Conservation (phyloP, 2,797 vertebrate species). For the Labeo calbasu region DNA sequence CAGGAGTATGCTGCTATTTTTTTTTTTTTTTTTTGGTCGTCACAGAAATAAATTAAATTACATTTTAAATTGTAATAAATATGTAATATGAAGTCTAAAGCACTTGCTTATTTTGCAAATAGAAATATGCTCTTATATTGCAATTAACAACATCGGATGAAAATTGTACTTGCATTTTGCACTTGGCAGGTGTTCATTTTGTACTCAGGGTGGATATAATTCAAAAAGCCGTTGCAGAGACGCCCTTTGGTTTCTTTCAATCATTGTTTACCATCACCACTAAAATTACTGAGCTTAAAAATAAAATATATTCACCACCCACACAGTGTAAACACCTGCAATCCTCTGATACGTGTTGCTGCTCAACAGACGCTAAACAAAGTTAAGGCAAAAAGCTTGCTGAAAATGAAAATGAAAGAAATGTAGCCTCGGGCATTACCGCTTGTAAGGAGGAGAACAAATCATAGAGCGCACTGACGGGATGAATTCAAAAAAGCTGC, state of each 20-base stretch:
- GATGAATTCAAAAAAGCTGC: constrained; percentile 57
- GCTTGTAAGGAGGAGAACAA: constrained; percentile 53
- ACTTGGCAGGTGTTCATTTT: constrained; percentile 1
- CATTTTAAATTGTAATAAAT: too few species aligned
- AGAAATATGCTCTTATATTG: background rate
- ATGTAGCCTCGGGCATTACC: constrained; percentile 43
- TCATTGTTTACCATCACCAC: constrained; percentile 32
- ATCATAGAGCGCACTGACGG: constrained; percentile 54
- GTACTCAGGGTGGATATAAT: background rate
- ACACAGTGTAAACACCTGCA: constrained; percentile 20
- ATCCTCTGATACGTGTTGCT: constrained; percentile 2
- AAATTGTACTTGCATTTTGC: background rate
- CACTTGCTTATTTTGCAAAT: background rate
- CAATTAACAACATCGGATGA: background rate
- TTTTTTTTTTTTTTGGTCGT: too few species aligned
- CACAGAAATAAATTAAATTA: too few species aligned
- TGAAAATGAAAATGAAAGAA: constrained; percentile 38
- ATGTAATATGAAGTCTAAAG: background rate
- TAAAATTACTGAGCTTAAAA: constrained; percentile 33
- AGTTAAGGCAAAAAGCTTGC: constrained; percentile 43
- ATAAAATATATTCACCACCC: constrained; percentile 26
- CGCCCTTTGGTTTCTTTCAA: constrained; percentile 17
- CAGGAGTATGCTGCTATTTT: too few species aligned
- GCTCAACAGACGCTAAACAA: constrained; percentile 39
- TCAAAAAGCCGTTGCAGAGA: background rate